These are phyloP conservation scores for Sebastes reedi DNA, from an alignment of 2,797 vertebrate genomes.

Conservation along the genomic window DNA sequence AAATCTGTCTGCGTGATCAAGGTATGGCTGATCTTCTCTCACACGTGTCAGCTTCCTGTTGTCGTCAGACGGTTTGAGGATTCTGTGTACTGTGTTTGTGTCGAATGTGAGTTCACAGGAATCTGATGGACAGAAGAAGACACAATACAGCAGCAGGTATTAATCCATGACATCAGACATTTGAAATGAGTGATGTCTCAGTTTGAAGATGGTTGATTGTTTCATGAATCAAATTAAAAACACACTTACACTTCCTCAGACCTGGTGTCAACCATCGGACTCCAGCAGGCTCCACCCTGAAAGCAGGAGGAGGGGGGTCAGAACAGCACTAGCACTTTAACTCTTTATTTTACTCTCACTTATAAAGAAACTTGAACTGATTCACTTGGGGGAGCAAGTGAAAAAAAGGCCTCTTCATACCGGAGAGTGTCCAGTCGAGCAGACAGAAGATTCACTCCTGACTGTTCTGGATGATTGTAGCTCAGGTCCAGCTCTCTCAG, in stretches of 20 bases:
- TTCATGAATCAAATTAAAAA: not conserved
- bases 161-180: not conserved
- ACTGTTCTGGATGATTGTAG: not conserved
- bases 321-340: too few species aligned
- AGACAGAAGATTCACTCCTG: not conserved
- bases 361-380: not conserved
- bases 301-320: not conserved
- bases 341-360: too few species aligned
- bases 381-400: not conserved
- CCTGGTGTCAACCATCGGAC: slow-evolving; percentile 1
- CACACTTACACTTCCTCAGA: slow-evolving; percentile 1
- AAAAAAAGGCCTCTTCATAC: not conserved
- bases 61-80: not conserved
- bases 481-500: too few species aligned
- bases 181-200: not conserved
- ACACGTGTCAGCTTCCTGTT: not conserved
- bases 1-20: not conserved
- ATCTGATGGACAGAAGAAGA: not conserved
- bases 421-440: not conserved
- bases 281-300: slow-evolving; percentile 1
- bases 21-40: not conserved
- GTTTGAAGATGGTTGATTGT: not conserved
- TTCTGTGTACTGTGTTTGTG: not conserved
- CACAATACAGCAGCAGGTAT: not conserved
- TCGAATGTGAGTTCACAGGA: not conserved